A percentile compares a stretch with the other conserved stretches of the same genome.
Conservation (phyloP, 2,113 vertebrate species). For the Dipodomys spectabilis region DNA sequence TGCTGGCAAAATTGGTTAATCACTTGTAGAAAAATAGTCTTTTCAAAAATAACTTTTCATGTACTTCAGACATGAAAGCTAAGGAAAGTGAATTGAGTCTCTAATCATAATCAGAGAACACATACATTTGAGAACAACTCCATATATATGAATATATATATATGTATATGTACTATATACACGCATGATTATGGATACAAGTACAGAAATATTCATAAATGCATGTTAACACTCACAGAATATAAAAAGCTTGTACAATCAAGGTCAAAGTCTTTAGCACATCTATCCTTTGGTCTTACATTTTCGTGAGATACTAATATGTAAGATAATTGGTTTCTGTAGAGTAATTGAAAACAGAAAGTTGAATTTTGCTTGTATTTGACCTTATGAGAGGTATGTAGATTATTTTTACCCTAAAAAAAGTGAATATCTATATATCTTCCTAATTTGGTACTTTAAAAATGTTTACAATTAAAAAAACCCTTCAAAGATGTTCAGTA, state of each 20-base stretch:
- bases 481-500: not conserved
- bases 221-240: not conserved
- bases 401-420: not conserved
- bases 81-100: not conserved
- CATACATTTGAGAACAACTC: not conserved
- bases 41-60: not conserved
- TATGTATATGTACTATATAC: not conserved
- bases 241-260: not conserved
- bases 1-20: too few species aligned
- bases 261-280: not conserved
- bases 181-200: not conserved
- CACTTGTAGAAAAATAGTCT: not conserved
- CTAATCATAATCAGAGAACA: not conserved
- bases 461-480: not conserved
- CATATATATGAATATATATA: not conserved
- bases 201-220: not conserved
- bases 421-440: not conserved
- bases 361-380: not conserved
- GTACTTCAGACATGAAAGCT: not conserved
- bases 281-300: not conserved
- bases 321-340: not conserved
- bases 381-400: not conserved
- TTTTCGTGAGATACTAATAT: not conserved
- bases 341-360: not conserved
- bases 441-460: slow-evolving; percentile 4